Base-by-base conservation (phyloP, 2,888 invertebrate species). In the Monopis laevigella region DNA sequence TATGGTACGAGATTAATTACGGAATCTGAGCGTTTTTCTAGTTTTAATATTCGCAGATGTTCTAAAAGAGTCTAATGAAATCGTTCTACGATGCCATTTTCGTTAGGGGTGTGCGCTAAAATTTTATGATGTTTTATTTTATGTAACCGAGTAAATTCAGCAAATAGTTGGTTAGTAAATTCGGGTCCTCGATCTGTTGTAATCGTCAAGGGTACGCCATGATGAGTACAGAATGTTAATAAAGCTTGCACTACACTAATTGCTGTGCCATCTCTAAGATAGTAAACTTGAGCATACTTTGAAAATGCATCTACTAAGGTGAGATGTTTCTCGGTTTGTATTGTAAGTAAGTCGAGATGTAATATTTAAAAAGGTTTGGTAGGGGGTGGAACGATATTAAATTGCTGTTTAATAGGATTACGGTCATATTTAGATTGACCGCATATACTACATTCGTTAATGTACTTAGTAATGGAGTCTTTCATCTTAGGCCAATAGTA, bases 341-440 rank as follows among this genome's bases (percentile, higher is more conserved):
- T 29, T 3, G 7, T 17, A 17, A 13, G 27, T 26, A 40, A 17
- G 27, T 52, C 49, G 51, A 54, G 52, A 10, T 45, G 50, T 19
- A 53, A 30, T 12, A 51, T 48, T 44, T 53, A 46, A 46, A 53
- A 46, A 1, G 50, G 51, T 46, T 53, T 52, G 11, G 18, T 21
- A 2, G 51, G 48, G 21, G 53, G 55, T 1, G 55, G 46, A 3
- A 52, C 55, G 10, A 55, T 11, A 0, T 52, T 24, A n/a, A 55
- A 16, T 3, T 52, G 52, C 43, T 45, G 10, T 46, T 48, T 53
- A 13, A 54, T 16, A 0, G 53, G 55, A 6, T 54, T 53, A 1
- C 53, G 32, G 45, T 55, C 54, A 12, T 55, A 54, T 49, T 54
- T 56, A 4, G 36, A 42, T 44, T 52, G n/a, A n/a, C n/a, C n/a